These are phyloP conservation scores for Drosophila neotestacea DNA, from an alignment of 2,888 invertebrate genomes.

Conservation along the genomic window DNA sequence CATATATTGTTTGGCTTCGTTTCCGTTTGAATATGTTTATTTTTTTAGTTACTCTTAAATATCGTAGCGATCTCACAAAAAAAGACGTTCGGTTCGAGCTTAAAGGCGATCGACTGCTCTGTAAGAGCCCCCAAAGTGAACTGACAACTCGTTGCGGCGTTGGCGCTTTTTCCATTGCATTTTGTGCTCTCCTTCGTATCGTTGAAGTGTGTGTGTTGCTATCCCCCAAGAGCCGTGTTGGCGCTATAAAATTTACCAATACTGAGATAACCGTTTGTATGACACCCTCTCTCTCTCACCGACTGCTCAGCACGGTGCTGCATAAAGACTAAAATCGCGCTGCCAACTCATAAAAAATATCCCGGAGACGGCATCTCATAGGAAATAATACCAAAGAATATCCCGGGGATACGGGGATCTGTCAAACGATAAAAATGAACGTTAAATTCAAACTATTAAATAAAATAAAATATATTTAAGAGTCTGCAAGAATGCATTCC, in stretches of 20 bases:
- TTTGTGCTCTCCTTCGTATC: conserved; percentile 55
- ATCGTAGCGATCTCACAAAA: conserved; percentile 52
- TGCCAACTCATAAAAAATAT: conserved; percentile 21
- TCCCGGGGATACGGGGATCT: neutral
- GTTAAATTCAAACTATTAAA: conserved; percentile 26
- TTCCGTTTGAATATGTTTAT: conserved; percentile 14
- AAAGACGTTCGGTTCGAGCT: conserved; percentile 1
- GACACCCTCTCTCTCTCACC: neutral
- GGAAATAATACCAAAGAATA: no score
- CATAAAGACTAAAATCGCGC: conserved; percentile 19
- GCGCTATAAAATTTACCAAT: conserved; percentile 33
- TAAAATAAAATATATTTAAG: neutral
- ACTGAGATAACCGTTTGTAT: conserved; percentile 29
- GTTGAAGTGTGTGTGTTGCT: conserved; percentile 10
- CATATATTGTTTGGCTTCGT: conserved; percentile 10
- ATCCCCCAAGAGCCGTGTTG: conserved; percentile 22
- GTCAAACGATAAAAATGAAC: neutral
- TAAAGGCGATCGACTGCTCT: conserved; percentile 40
- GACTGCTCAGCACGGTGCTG: conserved; percentile 12
- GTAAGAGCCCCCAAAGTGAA: conserved; percentile 58
- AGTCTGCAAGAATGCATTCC: neutral
- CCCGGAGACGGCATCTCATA: neutral
- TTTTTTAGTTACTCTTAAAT: conserved; percentile 48
- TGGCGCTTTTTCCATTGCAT: conserved; percentile 64
- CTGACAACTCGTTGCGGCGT: conserved; percentile 59